These are phyloP conservation scores for Brachyopa scutellaris DNA, from an alignment of 2,888 invertebrate genomes.

Conservation along the genomic window DNA sequence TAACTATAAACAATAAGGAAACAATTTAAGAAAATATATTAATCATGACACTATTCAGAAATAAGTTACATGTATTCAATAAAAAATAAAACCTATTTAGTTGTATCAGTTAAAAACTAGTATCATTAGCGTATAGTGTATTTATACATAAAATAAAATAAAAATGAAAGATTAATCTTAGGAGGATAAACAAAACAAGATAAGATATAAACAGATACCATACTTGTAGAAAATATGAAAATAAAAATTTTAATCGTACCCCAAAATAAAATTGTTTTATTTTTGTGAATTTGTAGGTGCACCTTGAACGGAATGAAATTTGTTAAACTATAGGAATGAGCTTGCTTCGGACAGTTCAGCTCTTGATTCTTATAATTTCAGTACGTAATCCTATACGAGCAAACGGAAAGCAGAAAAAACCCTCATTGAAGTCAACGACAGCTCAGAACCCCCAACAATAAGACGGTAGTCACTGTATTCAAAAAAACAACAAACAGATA, in stretches of 20 bases:
- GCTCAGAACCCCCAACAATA: no score
- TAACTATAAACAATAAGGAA: conserved; percentile 23
- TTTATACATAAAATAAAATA: conserved; percentile 60
- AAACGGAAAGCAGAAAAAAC: no score
- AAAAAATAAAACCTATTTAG: conserved; percentile 34
- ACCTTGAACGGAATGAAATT: no score
- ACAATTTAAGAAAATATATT: conserved; percentile 55
- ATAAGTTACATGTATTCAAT: conserved; percentile 60
- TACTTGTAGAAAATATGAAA: conserved; percentile 69
- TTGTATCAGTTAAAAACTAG: conserved; percentile 67
- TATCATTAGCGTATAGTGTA: conserved; percentile 70
- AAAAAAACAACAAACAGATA: no score
- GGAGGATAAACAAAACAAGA: conserved; percentile 52
- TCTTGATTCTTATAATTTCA: no score
- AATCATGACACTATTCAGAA: conserved; percentile 68
- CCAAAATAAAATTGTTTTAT: conserved; percentile 7
- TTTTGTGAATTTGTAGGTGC: not conserved
- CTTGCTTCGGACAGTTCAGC: no score
- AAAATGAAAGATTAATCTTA: conserved; percentile 36
- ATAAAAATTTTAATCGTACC: conserved; percentile 70
- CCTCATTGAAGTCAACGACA: no score
- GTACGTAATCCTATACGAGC: no score
- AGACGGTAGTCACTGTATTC: no score
- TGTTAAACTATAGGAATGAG: no score
- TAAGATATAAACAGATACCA: conserved; percentile 49